Evolutionary conservation across 2,888 invertebrate genomes (phyloP).

Genomic region (Ethmia dodecea): DNA sequence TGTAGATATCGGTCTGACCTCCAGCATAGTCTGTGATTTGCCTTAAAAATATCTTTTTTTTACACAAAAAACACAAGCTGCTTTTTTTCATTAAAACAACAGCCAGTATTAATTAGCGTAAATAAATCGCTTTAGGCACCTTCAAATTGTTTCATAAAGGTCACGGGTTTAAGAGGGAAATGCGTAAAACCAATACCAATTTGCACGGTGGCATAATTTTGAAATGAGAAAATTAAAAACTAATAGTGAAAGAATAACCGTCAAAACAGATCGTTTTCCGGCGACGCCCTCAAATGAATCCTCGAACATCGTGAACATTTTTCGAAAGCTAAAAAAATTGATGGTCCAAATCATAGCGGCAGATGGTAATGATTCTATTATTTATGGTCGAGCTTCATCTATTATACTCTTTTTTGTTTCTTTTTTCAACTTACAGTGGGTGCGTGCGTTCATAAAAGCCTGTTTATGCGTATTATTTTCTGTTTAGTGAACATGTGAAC

Average conservation of each 20-base stretch:
- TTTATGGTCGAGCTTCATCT: conserved; percentile 60
- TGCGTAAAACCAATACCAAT: too few species aligned
- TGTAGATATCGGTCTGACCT: too few species aligned
- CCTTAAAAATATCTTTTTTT: too few species aligned
- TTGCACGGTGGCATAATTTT: too few species aligned
- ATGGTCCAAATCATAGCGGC: conserved; percentile 64
- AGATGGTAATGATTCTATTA: conserved; percentile 77
- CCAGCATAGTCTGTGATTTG: too few species aligned
- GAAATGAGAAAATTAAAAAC: too few species aligned
- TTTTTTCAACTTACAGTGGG: conserved; percentile 29
- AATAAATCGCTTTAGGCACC: too few species aligned
- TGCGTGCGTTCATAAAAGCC: conserved; percentile 29
- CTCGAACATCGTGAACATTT: conserved; percentile 33
- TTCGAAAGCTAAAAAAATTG: conserved; percentile 52
- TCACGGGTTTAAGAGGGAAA: too few species aligned
- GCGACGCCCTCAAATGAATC: conserved; percentile 44
- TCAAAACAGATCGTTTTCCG: conserved; percentile 57
- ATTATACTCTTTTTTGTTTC: conserved; percentile 40
- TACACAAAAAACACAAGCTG: too few species aligned
- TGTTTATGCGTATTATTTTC: conserved; percentile 39
- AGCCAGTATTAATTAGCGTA: too few species aligned
- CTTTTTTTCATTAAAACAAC: too few species aligned
- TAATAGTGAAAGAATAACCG: conserved; percentile 54
- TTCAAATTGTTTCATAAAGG: too few species aligned
- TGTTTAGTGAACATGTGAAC: conserved; percentile 29